A percentile compares a stretch with the other conserved stretches of the same genome.
phyloP scores from a whole-genome alignment of 2,797 vertebrate genomes.

The Lacerta agilis region DNA sequence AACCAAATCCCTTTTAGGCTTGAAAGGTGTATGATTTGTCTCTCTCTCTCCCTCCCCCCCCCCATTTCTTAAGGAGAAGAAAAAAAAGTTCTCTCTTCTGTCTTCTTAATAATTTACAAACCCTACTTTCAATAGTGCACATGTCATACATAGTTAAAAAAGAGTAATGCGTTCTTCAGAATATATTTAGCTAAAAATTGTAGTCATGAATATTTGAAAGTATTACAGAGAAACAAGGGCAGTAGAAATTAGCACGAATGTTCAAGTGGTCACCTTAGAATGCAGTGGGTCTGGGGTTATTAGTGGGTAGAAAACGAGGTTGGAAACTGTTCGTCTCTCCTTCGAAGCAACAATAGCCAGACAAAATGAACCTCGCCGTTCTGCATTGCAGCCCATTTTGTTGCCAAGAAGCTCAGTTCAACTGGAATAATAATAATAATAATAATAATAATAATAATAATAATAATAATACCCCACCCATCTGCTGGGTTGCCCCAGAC shows the following conservation, averaged over 20 bases:
- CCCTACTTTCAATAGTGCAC: slow-evolving; percentile 9
- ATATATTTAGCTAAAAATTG: slow-evolving; percentile 30
- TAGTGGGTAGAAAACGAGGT: rapidly evolving
- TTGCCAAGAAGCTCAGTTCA: too few relatives aligned
- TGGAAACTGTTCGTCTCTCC: not conserved
- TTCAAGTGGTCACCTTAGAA: not conserved
- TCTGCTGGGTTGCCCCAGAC: too few relatives aligned
- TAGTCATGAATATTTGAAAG: slow-evolving; percentile 32
- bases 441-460: too few relatives aligned
- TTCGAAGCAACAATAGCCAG: not conserved
- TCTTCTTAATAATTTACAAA: slow-evolving; percentile 30
- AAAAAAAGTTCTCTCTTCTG: not conserved
- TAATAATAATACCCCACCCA: too few relatives aligned
- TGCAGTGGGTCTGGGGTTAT: not conserved
- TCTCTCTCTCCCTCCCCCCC: not conserved
- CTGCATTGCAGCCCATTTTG: not conserved
- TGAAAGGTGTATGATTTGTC: not conserved
- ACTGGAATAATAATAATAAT: too few relatives aligned
- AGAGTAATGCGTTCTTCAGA: slow-evolving; percentile 20
- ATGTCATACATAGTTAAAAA: slow-evolving; percentile 30
- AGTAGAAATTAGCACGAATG: not conserved
- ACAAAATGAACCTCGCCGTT: not conserved
- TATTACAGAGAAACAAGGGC: slow-evolving; percentile 19
- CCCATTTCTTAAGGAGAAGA: not conserved
- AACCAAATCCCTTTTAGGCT: not conserved